Evolutionary conservation across 1,140 invertebrate species (phyloP).

Genomic region (roundworm (Caenorhabditis elegans)): WBcel235 BX284606.5:5408001-5408500

Average conservation of each 20-base stretch:
- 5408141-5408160: background rate
- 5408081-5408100: background rate
- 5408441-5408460: too few relatives aligned
- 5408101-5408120: background rate
- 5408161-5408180: background rate
- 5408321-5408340: too few relatives aligned
- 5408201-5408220: background rate
- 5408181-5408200: background rate
- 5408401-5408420: too few relatives aligned
- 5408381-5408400: too few relatives aligned
- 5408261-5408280: too few relatives aligned
- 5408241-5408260: background rate
- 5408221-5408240: background rate
- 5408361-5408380: too few relatives aligned
- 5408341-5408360: too few relatives aligned
- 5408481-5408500: too few relatives aligned
- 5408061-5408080: background rate
- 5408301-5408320: too few relatives aligned
- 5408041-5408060: background rate
- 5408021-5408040: background rate
- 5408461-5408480: too few relatives aligned
- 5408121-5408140: background rate
- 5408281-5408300: too few relatives aligned
- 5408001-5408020: background rate
- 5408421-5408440: too few relatives aligned